Evolutionary conservation across 1,140 invertebrate genomes (phyloP), one percentile per base, ranked within the genome.

Genomic region (Cepaea nemoralis): DNA sequence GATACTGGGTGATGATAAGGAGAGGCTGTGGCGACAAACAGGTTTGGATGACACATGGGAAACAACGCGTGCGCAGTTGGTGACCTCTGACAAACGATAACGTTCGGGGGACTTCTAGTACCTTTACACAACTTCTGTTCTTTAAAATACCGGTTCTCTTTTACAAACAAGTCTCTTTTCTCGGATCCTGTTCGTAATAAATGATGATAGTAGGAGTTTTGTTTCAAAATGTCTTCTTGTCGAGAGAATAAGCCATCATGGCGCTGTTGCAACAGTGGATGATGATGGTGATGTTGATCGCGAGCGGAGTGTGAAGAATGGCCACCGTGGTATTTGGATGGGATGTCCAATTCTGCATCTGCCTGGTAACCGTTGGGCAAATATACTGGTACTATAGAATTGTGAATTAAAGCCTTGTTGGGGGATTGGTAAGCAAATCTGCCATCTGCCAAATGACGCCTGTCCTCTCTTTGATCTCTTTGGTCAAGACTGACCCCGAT

Each of bases 81-180:
- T 12, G 85, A 81, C n/a, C 86, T 84, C 77, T 86, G 85, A n/a
- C 86, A 82, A 33, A 88, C 86, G 2, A 85, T 88, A 24, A 88
- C 87, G 67, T 88, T 88, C 19, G 87, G 87, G 10, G 87, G 87
- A 63, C 83, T 83, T 70, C 83, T 71, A 19, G 74, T 42, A 42
- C 83, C 82, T 67, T 84, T 84, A 59, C 55, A 70, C 33, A 80
- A 39, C 63, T 80, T 71, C 80, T 83, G 83, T 55, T 83, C 83
- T 24, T 77, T 55, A 19, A 83, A 42, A 69, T 79, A 83, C n/a
- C 83, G 66, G 66, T 83, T 83, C 76, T 83, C 83, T 80, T 83
- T 83, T 67, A 81, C 83, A 70, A 77, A 83, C 19, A 83, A 33
- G 79, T 83, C 59, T 10, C 75, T 55, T 39, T 83, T 83, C 69